Evolutionary conservation across 2,888 invertebrate genomes (phyloP).

Genomic region (Cataglyphis cursor): DNA sequence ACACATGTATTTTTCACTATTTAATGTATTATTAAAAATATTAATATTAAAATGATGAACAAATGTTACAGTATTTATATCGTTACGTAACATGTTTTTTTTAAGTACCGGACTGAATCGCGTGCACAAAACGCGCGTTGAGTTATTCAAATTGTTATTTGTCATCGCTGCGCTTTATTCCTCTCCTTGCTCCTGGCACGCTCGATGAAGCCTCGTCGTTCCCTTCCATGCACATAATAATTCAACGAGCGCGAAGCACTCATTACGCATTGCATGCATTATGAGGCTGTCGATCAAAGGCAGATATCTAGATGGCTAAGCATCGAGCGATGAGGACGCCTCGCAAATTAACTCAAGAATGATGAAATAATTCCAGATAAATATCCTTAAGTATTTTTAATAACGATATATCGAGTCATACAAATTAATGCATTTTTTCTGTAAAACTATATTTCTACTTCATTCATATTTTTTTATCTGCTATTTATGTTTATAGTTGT

Average conservation of each 20-base stretch:
- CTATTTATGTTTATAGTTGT: not conserved
- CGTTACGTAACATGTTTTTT: not conserved
- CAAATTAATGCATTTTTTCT: conserved; percentile 10
- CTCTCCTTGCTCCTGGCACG: conserved; percentile 60
- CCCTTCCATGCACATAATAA: conserved; percentile 56
- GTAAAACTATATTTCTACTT: not conserved
- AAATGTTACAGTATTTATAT: not conserved
- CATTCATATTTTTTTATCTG: not conserved
- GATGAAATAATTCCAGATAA: not conserved
- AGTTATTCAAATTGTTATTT: conserved; percentile 40
- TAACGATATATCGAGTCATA: not conserved
- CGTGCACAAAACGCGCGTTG: not conserved
- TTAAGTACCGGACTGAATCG: not conserved
- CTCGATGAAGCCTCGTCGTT: conserved; percentile 65
- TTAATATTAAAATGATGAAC: not conserved
- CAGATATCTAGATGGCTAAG: conserved; percentile 16
- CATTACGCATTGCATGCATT: not conserved
- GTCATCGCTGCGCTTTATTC: conserved; percentile 8
- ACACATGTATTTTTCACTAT: not conserved
- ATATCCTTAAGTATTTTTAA: not conserved
- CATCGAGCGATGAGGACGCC: not conserved
- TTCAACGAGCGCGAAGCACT: conserved; percentile 49
- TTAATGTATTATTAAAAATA: not conserved
- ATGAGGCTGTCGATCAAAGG: conserved; percentile 26
- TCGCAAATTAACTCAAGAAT: conserved; percentile 21